Evolutionary conservation across 2,888 invertebrate species (phyloP).

Genomic region (Epirrita christyi): DNA sequence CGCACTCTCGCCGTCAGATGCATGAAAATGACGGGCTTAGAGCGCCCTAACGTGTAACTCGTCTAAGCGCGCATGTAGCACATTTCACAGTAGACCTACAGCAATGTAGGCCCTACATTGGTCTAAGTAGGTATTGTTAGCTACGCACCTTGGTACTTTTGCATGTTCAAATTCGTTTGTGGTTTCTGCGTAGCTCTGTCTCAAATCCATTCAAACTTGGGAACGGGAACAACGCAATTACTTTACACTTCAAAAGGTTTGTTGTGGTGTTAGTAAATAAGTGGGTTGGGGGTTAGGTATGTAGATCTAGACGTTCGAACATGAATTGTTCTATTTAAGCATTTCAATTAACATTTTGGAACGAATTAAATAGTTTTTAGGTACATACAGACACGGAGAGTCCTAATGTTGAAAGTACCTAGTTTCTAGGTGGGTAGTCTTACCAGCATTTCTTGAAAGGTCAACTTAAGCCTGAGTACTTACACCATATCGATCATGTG

Average conservation of each 20-base stretch:
- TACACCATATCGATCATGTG: background rate
- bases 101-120: too few species aligned
- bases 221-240: conserved; percentile 63
- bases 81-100: conserved; percentile 5
- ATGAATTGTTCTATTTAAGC: conserved; percentile 15
- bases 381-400: too few species aligned
- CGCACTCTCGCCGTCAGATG: conserved; percentile 78
- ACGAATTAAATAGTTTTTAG: background rate
- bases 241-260: conserved; percentile 59
- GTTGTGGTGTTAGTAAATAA: conserved; percentile 46
- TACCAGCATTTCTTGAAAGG: too few species aligned
- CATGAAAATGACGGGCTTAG: conserved; percentile 75
- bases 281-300: conserved; percentile 12
- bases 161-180: conserved; percentile 35
- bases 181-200: conserved; percentile 44
- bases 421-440: too few species aligned
- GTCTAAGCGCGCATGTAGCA: conserved; percentile 66
- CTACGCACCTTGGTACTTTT: too few species aligned
- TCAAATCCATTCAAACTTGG: conserved; percentile 58
- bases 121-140: too few species aligned
- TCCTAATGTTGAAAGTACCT: too few species aligned
- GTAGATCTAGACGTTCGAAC: conserved; percentile 12
- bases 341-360: background rate
- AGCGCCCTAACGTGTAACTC: conserved; percentile 79
- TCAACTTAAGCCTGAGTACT: too few species aligned